Conservation (phyloP, 2,888 invertebrate genomes). For the Andrena marginata region DNA sequence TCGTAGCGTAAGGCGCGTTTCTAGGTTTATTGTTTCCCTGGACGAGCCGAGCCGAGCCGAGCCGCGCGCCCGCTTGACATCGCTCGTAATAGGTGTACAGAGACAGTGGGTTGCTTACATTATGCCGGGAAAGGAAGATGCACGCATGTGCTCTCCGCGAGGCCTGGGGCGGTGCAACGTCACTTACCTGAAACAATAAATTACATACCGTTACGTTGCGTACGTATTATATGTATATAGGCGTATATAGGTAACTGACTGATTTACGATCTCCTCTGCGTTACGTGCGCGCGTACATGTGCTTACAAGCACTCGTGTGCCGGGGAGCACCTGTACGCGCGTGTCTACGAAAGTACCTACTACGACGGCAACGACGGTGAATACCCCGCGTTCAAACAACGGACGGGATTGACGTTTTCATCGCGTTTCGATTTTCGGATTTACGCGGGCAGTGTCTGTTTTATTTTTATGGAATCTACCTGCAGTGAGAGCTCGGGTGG, state of each 20-base stretch:
- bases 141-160: conserved; percentile 79
- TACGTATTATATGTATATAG: conserved; percentile 76
- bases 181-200: conserved; percentile 86
- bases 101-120: conserved; percentile 80
- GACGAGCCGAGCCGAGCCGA: conserved; percentile 26
- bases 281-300: conserved; percentile 73
- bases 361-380: conserved; percentile 15
- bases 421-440: neutral
- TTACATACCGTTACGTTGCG: conserved; percentile 83
- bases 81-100: conserved; percentile 69
- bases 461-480: too few species aligned
- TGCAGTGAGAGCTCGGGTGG: too few species aligned
- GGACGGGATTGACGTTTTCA: neutral
- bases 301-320: conserved; percentile 71
- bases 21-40: conserved; percentile 59
- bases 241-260: conserved; percentile 76
- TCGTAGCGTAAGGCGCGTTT: conserved; percentile 8
- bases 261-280: conserved; percentile 79
- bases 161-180: conserved; percentile 82
- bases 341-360: conserved; percentile 50
- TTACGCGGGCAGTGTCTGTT: too few species aligned
- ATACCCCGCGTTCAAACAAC: conserved; percentile 3
- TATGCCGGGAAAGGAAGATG: conserved; percentile 80
- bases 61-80: conserved; percentile 60
- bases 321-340: conserved; percentile 64